Base-by-base conservation (phyloP, 2,113 vertebrate species). In the Cisticola juncidis region DNA sequence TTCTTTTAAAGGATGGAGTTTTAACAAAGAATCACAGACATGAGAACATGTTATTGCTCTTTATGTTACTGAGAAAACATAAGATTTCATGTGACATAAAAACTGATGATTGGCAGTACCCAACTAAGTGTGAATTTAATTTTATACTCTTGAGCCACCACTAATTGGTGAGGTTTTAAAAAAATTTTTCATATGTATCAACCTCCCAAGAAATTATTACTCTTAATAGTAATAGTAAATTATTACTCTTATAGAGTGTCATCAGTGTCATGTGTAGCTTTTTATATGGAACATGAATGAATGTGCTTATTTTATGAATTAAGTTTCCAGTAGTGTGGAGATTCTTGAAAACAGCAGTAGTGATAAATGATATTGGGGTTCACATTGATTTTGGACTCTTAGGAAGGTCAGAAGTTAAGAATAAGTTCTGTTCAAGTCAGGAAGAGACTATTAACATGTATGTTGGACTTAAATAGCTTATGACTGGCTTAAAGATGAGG, bases 191-290 rank as follows among this genome's bases (percentile, higher is more conserved):
- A 2, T 42, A 33, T n/a, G 9, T 62, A 40, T 58, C 42, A 42
- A 18, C 14, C 8, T 2, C 2, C 5, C 0, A 1, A 11, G 4
- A 60, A 48, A 16, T 21, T 35, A 71, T 33, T 72, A 56, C 6
- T 60, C 9, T 72, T 86, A 19, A 21, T 54, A 47, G 24, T 80
- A 60, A 64, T 72, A 38, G 38, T 38, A 60, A 48, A 16, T 21
- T 35, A 71, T 33, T 72, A 56, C 6, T 60, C 9, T 72, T 86
- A 62, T 14, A 53, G 65, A 76, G 31, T 51, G 47, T 14, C 6
- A 24, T 47, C 53, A 22, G 6, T 51, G 40, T 81, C 23, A 28
- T 54, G 26, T 31, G 26, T 64, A 87, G 24, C 65, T 82, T 7
- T 56, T 84, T 57, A 53, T 5, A 14, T 62, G 51, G 38, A 70